Conservation (phyloP, 2,888 invertebrate species). For the Electrophaes corylata region DNA sequence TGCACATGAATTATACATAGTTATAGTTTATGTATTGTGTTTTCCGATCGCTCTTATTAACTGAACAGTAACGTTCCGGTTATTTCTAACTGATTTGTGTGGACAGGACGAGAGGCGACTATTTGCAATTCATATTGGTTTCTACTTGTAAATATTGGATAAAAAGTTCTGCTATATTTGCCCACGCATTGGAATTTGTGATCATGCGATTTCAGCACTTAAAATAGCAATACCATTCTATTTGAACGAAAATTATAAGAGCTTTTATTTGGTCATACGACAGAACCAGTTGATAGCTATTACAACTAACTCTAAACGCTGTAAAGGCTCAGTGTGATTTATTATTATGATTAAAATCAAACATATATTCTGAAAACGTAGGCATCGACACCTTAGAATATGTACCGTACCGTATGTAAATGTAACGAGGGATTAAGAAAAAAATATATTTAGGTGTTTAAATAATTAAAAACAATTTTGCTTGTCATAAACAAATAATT, state of each 20-base stretch:
- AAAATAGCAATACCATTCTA: conserved; percentile 7
- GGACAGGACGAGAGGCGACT: conserved; percentile 41
- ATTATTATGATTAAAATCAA: too few species aligned
- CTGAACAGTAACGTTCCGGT: conserved; percentile 46
- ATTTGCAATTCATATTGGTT: conserved; percentile 39
- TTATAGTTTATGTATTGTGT: conserved; percentile 34
- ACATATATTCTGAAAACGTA: too few species aligned
- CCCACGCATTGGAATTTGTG: conserved; percentile 19
- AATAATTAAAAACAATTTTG: too few species aligned
- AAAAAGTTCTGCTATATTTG: conserved; percentile 30
- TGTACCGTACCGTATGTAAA: too few species aligned
- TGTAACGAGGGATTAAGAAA: too few species aligned
- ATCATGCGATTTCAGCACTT: conserved; percentile 13
- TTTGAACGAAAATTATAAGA: not conserved
- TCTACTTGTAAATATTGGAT: conserved; percentile 32
- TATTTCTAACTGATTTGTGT: conserved; percentile 46
- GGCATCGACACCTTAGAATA: too few species aligned
- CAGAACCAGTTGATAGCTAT: not conserved
- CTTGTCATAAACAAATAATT: too few species aligned
- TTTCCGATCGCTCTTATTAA: conserved; percentile 41
- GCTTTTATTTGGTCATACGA: not conserved
- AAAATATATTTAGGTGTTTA: too few species aligned
- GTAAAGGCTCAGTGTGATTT: too few species aligned
- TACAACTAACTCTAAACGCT: too few species aligned
- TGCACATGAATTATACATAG: not conserved